Evolutionary conservation across 2,888 invertebrate species (phyloP), one percentile per base, ranked within the genome.

Genomic region (Muscina levida): DNA sequence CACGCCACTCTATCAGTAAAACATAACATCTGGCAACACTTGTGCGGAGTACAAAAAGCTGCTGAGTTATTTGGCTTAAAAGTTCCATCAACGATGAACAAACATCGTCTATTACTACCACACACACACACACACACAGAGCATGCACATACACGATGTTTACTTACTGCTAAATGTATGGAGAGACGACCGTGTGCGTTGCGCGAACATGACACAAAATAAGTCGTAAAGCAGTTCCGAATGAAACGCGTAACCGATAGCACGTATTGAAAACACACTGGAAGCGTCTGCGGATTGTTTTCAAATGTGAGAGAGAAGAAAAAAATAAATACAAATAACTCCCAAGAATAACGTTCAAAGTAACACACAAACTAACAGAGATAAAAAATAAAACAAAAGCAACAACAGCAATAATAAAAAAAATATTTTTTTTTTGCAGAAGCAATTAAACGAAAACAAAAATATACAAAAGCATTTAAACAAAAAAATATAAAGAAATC

Each of bases 51-150:
- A 26, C 57, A 66, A 37, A 42, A 48, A 62, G 46, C 26, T 48
- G 57, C 19, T 65, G 53, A 44, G 31, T 71, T 76, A 31, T 48
- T 76, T 76, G 76, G 70, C 70, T 76, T 71, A 76, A 76, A 76
- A 76, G 76, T 62, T 75, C 48, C 59, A 37, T 8, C 3, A 31
- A 31, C 3, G 19, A 56, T 3, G 53, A 42, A 44, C 15, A 62
- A 17, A 73, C 19, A 10, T 3, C 51, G 22, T 11, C 65, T 24
- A 71, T 13, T 46, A 44, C 62, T 62, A 70, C 42, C 15, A 75
- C 59, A 75, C n/a, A 46, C 2, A 46, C 22, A 11, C 31, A 6
- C 22, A 67, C 42, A 57, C 26, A 17, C 31, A 3, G 3, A 31
- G 8, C 22, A 67, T 31, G 31, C 26, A 17, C 31, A 3, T 31